Base-by-base conservation (phyloP, 2,113 vertebrate species). In the Struthidea cinerea region DNA sequence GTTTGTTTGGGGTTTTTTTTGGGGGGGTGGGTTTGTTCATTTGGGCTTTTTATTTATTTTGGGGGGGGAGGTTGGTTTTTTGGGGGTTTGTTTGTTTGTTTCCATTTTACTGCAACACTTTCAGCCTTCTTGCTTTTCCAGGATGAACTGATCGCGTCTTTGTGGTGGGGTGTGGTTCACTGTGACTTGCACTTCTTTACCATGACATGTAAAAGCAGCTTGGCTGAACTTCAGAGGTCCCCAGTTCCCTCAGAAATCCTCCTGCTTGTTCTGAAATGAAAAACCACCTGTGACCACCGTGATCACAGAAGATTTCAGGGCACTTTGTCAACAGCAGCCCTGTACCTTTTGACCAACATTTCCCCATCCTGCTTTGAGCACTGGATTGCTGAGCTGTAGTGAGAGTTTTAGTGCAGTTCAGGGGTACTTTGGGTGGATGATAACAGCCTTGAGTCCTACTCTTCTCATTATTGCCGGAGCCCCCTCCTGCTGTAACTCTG, bases 1-100 rank as follows among this genome's bases (percentile, higher is more conserved):
- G 7, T 46, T 84, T 83, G 24, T 35, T 61, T 2, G 9, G 18
- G 4, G 4, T 0, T 6, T n/a, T 46, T n/a, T 53, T 33, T 3
- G 10, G 1, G 3, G 5, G 2, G 3, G 2, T 41, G 30, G 0
- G 6, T 61, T 71, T 63, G 11, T 84, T 73, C 4, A 11, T 41
- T 67, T 42, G 61, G 35, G 10, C 2, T 41, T 75, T 41, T 65
- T 64, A 18, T 19, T 47, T 24, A n/a, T 64, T 76, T 57, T 49
- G 16, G 16, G 44, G 2, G 9, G 13, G 35, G 13, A n/a, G n/a
- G n/a, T 35, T 35, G 42, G 2, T 39, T 57, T 57, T 47, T 12
- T 2, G 6, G 50, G 2, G 16, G 3, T 11, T 33, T 28, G 11
- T 3, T 80, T 16, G n/a, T 5, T 42, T 42, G 22, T 86, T 86